These are phyloP conservation scores for Caloenas nicobarica DNA, from an alignment of 2,113 vertebrate genomes.

Conservation along the genomic window DNA sequence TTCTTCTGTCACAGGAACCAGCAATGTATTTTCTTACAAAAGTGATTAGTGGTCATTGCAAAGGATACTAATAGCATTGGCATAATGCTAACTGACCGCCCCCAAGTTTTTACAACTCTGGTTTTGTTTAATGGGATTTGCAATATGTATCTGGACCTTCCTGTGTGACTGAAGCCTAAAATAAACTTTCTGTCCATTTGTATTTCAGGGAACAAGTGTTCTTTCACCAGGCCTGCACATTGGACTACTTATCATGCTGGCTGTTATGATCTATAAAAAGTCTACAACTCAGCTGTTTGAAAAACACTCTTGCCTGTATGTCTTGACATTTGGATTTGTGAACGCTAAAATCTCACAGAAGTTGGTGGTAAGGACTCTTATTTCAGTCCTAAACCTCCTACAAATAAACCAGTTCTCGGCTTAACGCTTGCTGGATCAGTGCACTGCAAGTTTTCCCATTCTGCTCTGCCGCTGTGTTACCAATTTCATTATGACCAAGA, in stretches of 20 bases:
- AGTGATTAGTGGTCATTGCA: not conserved
- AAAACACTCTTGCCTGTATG: conserved; percentile 91
- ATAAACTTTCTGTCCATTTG: not conserved
- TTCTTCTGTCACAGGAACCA: not conserved
- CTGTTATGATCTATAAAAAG: conserved; percentile 95
- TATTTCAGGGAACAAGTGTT: conserved; percentile 92
- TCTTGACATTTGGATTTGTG: conserved; percentile 91
- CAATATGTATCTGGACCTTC: not conserved
- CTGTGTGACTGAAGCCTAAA: not conserved
- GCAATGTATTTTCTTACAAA: not conserved
- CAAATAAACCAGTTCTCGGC: not conserved
- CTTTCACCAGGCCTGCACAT: conserved; percentile 92
- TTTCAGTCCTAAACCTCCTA: not conserved
- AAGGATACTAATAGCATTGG: not conserved
- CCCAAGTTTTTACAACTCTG: not conserved
- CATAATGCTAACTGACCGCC: not conserved
- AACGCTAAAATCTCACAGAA: conserved; percentile 95
- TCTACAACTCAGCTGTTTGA: conserved; percentile 91
- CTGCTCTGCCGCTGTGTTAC: not conserved
- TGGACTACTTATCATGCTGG: conserved; percentile 86
- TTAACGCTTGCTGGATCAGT: not conserved
- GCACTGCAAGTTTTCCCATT: not conserved
- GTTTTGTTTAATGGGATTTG: not conserved
- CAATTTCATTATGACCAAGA: not conserved
- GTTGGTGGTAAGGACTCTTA: conserved; percentile 84